Evolutionary conservation across 2,797 vertebrate genomes (phyloP), one percentile per base, ranked within the genome.

Genomic region (Coccyzus lansbergi): DNA sequence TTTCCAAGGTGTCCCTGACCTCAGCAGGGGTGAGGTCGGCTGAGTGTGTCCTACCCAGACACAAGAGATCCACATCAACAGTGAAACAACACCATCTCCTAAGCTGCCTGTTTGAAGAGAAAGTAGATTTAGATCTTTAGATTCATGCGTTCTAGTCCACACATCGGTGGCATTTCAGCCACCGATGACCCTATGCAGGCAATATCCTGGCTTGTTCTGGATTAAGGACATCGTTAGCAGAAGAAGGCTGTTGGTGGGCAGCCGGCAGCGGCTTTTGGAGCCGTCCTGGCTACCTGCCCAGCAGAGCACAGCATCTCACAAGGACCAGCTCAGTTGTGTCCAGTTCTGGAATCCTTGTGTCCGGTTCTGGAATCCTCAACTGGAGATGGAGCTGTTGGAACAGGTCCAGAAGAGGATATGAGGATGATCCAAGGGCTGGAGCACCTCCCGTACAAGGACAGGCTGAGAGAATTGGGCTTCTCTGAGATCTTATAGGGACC

Each of bases 131-230:
- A 42, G 42, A 42, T 44, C 44, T 44, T 19, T 44, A 44, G 16
- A 12, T 7, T 21, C 8, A 4, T 3, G 9, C 0, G 0, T n/a
- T 34, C 28, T 1, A 40, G 6, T 3, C 22, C 48, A 25, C 0
- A 2, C 10, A 0, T 4, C n/a, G 79, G 34, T 18, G 71, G 15
- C 62, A 12, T 12, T 51, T 28, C 14, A 51, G 70, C 12, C 49
- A 36, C 11, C 34, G 3, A 0, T 0, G 48, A 10, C 4, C 9
- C 25, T 49, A 3, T 0, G 6, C 42, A 6, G 70, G 31, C 22
- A 10, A 1, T 3, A 10, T 2, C 12, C 12, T 2, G 16, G 48
- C 56, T 33, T 20, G 29, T 9, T 20, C 29, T 3, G 21, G 67
- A 13, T 31, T 33, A 8, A 11, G 25, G 48, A 7, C 42, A 6